phyloP scores from a whole-genome alignment of 1,140 invertebrate species.

The Rhagoletis zephyria region DNA sequence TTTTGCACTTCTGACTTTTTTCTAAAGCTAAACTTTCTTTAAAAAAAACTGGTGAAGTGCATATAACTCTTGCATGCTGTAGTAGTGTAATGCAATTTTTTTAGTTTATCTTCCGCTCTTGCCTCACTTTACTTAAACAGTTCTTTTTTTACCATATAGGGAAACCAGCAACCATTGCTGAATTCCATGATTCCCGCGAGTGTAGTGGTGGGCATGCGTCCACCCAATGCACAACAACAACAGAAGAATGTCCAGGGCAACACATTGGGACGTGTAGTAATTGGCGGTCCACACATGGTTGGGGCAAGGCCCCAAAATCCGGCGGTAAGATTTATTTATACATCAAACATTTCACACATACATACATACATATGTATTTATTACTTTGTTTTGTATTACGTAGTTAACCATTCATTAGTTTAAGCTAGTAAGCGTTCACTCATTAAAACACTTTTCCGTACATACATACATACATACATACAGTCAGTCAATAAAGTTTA shows the following conservation, averaged over 20 bases:
- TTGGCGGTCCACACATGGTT: slow-evolving; percentile 85
- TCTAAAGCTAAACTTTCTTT: not conserved
- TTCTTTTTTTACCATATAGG: slow-evolving; percentile 57
- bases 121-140: not conserved
- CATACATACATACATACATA: too few species aligned
- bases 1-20: not conserved
- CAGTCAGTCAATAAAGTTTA: too few species aligned
- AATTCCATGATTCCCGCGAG: slow-evolving; percentile 80
- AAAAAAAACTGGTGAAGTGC: not conserved
- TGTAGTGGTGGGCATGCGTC: slow-evolving; percentile 88
- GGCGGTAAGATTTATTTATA: slow-evolving; percentile 77
- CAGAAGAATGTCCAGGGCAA: slow-evolving; percentile 83
- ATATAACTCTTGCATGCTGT: slow-evolving; percentile 54
- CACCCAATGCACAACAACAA: slow-evolving; percentile 79
- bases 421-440: not conserved
- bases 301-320: slow-evolving; percentile 84
- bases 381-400: not conserved
- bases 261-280: slow-evolving; percentile 82
- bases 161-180: slow-evolving; percentile 69
- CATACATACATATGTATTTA: not conserved
- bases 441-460: too few species aligned
- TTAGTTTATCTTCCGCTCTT: not conserved
- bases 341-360: not conserved
- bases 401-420: not conserved
- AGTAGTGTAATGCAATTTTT: slow-evolving; percentile 6